phyloP scores from a whole-genome alignment of 2,797 vertebrate genomes.

The Tenualosa thibaudeaui region DNA sequence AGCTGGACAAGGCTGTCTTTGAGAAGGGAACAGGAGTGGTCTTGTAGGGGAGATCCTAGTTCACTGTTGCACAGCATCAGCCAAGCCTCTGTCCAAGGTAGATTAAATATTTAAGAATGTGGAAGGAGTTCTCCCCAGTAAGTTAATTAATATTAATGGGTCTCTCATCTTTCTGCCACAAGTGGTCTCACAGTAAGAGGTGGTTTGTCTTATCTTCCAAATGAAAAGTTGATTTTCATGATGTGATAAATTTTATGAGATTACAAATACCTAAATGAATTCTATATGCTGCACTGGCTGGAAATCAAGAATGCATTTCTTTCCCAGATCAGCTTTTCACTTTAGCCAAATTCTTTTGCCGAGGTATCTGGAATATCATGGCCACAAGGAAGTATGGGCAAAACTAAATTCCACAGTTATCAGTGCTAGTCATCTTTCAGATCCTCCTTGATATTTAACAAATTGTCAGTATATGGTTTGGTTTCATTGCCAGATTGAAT shows the following conservation, averaged over 20 bases:
- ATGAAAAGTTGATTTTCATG: not conserved
- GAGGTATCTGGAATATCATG: constrained; percentile 73
- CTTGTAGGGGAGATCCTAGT: constrained; percentile 76
- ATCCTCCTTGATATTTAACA: not conserved
- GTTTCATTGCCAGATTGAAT: no score
- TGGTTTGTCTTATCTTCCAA: constrained; percentile 53
- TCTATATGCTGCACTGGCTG: not conserved
- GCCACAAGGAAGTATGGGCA: constrained; percentile 59
- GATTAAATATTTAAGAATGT: constrained; percentile 80
- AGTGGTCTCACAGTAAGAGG: constrained; percentile 54
- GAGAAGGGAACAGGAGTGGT: constrained; percentile 77
- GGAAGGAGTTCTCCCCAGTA: constrained; percentile 76
- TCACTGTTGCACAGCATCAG: constrained; percentile 61
- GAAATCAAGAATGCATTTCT: constrained; percentile 32
- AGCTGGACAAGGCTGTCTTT: constrained; percentile 79
- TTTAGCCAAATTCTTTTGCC: constrained; percentile 67
- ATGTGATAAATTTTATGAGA: not conserved
- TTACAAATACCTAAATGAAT: not conserved
- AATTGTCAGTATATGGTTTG: no score
- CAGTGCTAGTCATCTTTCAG: not conserved
- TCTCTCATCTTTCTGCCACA: constrained; percentile 78
- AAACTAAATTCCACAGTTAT: constrained; percentile 49
- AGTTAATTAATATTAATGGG: constrained; percentile 79
- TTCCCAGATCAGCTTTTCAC: constrained; percentile 64
- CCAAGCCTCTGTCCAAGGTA: constrained; percentile 75